Evolutionary conservation across 2,888 invertebrate species (phyloP).

Genomic region (Epinotia ramella): DNA sequence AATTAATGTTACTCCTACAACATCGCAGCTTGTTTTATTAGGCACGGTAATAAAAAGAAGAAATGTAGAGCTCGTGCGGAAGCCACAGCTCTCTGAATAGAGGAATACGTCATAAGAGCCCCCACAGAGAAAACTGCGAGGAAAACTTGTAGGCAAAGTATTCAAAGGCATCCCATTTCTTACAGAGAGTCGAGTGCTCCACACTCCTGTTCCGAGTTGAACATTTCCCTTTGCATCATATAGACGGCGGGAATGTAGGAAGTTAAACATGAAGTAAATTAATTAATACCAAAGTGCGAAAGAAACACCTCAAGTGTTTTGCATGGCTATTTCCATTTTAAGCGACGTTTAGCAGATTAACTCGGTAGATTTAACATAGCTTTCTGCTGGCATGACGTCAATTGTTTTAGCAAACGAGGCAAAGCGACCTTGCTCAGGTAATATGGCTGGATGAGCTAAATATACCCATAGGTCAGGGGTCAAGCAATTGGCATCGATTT

Average conservation of each 20-base stretch:
- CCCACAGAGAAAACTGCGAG: constrained; percentile 55
- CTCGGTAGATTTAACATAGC: constrained; percentile 66
- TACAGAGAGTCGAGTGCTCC: constrained; percentile 50
- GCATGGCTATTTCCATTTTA: constrained; percentile 56
- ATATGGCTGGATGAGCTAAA: constrained; percentile 73
- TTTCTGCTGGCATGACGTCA: constrained; percentile 80
- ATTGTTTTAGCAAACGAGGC: constrained; percentile 81
- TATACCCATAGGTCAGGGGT: constrained; percentile 79
- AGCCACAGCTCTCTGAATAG: constrained; percentile 56
- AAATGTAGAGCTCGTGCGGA: constrained; percentile 48
- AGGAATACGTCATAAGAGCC: constrained; percentile 54
- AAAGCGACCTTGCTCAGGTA: constrained; percentile 68
- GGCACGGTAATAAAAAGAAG: constrained; percentile 43
- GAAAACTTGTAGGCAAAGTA: constrained; percentile 57
- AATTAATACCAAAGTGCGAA: constrained; percentile 10
- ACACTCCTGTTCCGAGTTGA: constrained; percentile 48
- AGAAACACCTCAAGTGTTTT: constrained; percentile 45
- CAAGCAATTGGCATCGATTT: constrained; percentile 55
- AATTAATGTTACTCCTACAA: not conserved
- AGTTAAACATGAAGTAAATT: constrained; percentile 38
- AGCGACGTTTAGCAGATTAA: constrained; percentile 69
- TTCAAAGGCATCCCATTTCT: constrained; percentile 61
- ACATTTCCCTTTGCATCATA: constrained; percentile 46
- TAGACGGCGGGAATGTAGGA: constrained; percentile 25
- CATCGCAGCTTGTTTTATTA: constrained; percentile 15